Conservation (phyloP, 2,797 vertebrate genomes). For the Pseudopleuronectes americanus region DNA sequence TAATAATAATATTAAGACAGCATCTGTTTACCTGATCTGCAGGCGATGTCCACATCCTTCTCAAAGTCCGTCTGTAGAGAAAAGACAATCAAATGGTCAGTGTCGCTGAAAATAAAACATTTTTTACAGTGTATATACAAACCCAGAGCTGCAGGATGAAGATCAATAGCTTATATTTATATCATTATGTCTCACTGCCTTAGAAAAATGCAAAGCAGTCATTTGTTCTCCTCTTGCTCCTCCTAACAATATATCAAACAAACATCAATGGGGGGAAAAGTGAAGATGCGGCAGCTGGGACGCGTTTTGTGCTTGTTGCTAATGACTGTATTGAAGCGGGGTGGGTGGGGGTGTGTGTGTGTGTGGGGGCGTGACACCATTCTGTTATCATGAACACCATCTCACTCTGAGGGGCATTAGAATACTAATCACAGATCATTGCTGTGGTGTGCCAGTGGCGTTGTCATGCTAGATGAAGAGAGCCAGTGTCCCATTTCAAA, state of each 20-base stretch:
- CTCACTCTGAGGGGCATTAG: constrained; percentile 68
- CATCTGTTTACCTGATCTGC: constrained; percentile 94
- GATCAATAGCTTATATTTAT: not conserved
- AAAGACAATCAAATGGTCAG: constrained; percentile 43
- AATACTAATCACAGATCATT: constrained; percentile 75
- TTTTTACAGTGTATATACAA: not conserved
- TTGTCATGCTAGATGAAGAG: constrained; percentile 64
- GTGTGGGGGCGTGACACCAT: constrained; percentile 49
- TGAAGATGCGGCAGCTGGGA: constrained; percentile 44
- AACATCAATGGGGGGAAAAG: constrained; percentile 24
- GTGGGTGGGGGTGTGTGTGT: constrained; percentile 3
- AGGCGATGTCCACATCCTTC: constrained; percentile 99
- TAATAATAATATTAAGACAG: constrained; percentile 25
- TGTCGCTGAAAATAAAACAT: constrained; percentile 7
- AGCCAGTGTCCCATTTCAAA: constrained; percentile 67
- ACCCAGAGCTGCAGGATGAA: constrained; percentile 17
- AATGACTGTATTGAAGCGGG: constrained; percentile 65
- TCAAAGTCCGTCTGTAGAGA: constrained; percentile 97
- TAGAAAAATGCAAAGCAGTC: constrained; percentile 26
- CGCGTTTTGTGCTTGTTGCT: constrained; percentile 48
- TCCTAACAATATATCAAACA: constrained; percentile 54
- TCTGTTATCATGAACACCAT: constrained; percentile 63
- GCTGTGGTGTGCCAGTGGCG: constrained; percentile 70
- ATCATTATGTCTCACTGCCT: constrained; percentile 24
- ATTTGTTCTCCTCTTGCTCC: constrained; percentile 16